Percentiles rank a stretch among this genome's conserved stretches.
phyloP scores from a whole-genome alignment of 1,140 invertebrate genomes.

The Zaprionus tsacasi region DNA sequence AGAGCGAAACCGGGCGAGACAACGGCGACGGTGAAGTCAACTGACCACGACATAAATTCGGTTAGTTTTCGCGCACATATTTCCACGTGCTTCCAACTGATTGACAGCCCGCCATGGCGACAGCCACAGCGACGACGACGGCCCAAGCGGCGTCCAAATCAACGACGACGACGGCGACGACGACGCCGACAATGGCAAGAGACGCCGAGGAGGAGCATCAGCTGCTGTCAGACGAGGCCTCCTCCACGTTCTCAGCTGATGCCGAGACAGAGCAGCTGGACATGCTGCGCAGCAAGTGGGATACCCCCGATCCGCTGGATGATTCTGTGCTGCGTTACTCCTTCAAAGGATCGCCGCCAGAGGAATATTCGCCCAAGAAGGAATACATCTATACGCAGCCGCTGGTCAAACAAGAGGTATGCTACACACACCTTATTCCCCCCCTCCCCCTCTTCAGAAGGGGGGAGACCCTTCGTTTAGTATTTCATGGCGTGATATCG shows the following conservation, averaged over 20 bases:
- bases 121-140: not conserved
- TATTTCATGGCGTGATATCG: constrained; percentile 47
- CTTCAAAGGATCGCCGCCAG: constrained; percentile 74
- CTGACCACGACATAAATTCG: constrained; percentile 5
- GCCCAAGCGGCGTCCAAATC: not conserved
- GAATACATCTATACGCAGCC: constrained; percentile 69
- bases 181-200: too few relatives aligned
- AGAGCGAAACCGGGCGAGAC: not conserved
- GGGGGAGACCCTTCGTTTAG: constrained; percentile 29
- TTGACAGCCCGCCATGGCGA: constrained; percentile 19
- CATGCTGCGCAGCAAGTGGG: not conserved
- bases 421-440: not conserved
- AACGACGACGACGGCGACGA: not conserved
- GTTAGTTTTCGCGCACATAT: constrained; percentile 16
- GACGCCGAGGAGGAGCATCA: constrained; percentile 15
- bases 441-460: not conserved
- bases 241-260: not conserved
- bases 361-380: constrained; percentile 75
- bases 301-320: constrained; percentile 2
- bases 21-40: not conserved
- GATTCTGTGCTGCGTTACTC: constrained; percentile 65
- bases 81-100: constrained; percentile 26
- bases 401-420: constrained; percentile 77
- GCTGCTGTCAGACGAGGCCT: constrained; percentile 5
- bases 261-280: not conserved